Conservation (phyloP, 2,113 vertebrate genomes). For the Protobothrops mucrosquamatus region DNA sequence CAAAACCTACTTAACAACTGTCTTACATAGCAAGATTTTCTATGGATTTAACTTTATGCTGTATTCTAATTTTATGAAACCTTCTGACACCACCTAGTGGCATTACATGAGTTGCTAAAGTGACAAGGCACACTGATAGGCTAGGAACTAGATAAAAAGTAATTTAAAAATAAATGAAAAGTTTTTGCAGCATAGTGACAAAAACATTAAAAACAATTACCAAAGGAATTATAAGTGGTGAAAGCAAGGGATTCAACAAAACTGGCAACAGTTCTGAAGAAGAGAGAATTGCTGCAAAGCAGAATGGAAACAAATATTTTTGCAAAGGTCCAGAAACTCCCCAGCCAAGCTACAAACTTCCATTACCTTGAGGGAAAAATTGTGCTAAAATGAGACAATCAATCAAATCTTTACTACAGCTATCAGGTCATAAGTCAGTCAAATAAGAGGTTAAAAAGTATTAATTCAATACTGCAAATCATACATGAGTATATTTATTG, state of each 20-base stretch:
- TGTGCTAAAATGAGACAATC: background rate
- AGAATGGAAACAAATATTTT: background rate
- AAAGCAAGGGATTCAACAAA: background rate
- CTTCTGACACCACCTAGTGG: conserved; percentile 58
- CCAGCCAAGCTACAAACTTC: background rate
- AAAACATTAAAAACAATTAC: background rate
- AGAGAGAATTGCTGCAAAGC: background rate
- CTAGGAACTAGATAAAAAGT: background rate
- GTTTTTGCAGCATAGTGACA: background rate
- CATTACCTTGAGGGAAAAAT: background rate
- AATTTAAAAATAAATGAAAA: background rate
- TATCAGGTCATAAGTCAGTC: background rate
- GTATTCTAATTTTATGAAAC: conserved; percentile 32
- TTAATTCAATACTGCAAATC: background rate
- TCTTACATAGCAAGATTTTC: too few species aligned
- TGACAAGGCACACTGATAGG: background rate
- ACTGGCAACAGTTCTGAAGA: background rate
- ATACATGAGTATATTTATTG: background rate
- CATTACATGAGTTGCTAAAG: background rate
- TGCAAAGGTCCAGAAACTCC: background rate
- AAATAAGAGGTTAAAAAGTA: background rate
- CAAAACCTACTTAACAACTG: too few species aligned
- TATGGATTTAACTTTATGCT: background rate
- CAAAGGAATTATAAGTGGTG: background rate
- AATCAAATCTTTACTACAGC: background rate